These are phyloP conservation scores for Polydrusus tereticollis DNA, from an alignment of 2,888 invertebrate genomes.

Conservation along the genomic window DNA sequence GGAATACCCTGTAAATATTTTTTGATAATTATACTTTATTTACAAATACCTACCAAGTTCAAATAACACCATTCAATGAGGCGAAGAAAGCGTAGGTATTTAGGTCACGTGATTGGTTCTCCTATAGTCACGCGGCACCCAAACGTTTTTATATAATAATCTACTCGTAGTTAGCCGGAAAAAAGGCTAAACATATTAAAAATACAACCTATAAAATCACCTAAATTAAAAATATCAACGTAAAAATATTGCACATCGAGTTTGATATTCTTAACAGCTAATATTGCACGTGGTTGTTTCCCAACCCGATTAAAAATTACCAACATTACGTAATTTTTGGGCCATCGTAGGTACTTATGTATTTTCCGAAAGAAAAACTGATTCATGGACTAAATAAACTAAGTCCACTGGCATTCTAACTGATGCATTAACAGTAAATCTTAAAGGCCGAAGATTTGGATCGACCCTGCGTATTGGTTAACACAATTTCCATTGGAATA, in stretches of 20 bases:
- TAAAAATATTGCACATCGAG: conserved; percentile 52
- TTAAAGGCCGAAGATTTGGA: too few relatives aligned
- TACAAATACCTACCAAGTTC: too few relatives aligned
- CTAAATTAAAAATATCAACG: conserved; percentile 51
- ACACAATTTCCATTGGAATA: background rate
- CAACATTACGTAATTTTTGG: conserved; percentile 16
- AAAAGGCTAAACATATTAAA: background rate
- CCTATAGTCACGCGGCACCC: background rate
- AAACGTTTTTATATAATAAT: background rate
- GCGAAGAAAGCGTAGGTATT: too few relatives aligned
- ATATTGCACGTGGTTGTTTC: conserved; percentile 54
- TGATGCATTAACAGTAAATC: too few relatives aligned
- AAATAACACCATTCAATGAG: too few relatives aligned
- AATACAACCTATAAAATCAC: background rate
- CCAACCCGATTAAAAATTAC: conserved; percentile 53
- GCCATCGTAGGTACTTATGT: conserved; percentile 26
- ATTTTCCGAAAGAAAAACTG: conserved; percentile 49
- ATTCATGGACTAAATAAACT: background rate
- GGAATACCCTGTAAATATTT: too few relatives aligned
- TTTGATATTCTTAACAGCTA: conserved; percentile 51
- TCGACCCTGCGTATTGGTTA: background rate
- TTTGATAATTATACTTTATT: too few relatives aligned
- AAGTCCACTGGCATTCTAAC: too few relatives aligned
- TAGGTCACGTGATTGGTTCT: background rate
- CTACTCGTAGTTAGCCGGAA: conserved; percentile 4